Base-by-base conservation (phyloP, 1,140 invertebrate species). In the Aphelinus atriplicis region DNA sequence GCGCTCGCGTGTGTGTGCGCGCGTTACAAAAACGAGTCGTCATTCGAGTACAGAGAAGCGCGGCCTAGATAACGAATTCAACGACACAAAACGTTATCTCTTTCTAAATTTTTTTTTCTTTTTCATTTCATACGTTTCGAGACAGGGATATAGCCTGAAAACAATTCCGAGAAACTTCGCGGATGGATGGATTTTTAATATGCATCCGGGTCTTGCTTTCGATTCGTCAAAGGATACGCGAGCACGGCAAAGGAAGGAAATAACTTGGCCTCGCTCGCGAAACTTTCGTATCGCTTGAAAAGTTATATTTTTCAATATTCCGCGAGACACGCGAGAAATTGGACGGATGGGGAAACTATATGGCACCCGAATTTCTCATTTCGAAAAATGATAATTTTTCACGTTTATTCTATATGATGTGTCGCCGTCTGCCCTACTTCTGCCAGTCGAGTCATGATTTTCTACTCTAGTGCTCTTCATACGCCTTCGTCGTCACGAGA, bases 301-400 rank as follows among this genome's bases (percentile, higher is more conserved):
- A 26, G 26, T 26, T 26, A 26, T 26, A 26, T 26, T 26, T 26
- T 26, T 26, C 26, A 26, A 26, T 26, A 26, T 26, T 26, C 26
- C 26, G 26, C 26, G 26, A 26, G 26, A 26, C 26, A 26, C 26
- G 26, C 26, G 26, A 26, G 26, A 26, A 26, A 26, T 26, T 26
- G 26, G 26, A 26, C 26, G 26, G 26, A 26, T 26, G 26, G 26
- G 26, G 26, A 26, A 26, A 26, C 26, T 26, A 26, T 26, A 26
- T 26, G 26, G 26, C 26, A 26, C 26, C 10, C 47, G 68, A 61
- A 61, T 70, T 61, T 70, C 61, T 61, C 48, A 70, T 61, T 70
- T 61, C 10, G 51, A 9, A 61, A 70, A 61, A 70, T 26, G 26
- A 26, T 26, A 26, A 26, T 26, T 26, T 26, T 26, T 26, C 26